phyloP scores from a whole-genome alignment of 1,140 invertebrate species.

The Hyphantria cunea region DNA sequence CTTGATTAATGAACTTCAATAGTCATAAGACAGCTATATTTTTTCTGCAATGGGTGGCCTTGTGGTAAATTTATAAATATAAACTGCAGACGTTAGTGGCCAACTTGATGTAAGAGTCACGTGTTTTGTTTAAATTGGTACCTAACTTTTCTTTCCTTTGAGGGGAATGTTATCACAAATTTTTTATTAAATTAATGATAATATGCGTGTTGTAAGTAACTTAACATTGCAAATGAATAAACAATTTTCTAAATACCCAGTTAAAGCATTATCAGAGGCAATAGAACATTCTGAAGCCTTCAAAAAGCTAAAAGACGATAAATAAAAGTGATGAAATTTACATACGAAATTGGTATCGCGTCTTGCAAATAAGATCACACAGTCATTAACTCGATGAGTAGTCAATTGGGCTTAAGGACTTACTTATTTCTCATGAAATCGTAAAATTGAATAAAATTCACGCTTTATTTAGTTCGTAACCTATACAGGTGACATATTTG shows the following conservation, averaged over 20 bases:
- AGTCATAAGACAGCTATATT: conserved; percentile 5
- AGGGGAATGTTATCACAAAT: too few relatives aligned
- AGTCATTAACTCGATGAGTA: conserved; percentile 28
- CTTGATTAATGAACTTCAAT: conserved; percentile 25
- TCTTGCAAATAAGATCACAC: conserved; percentile 26
- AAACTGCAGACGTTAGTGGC: not conserved
- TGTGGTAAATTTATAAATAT: conserved; percentile 6
- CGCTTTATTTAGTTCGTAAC: not conserved
- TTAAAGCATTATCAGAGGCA: too few relatives aligned
- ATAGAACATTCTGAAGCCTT: not conserved
- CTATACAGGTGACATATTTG: too few relatives aligned
- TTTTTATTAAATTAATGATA: too few relatives aligned
- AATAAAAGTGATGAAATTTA: conserved; percentile 16
- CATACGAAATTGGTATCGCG: conserved; percentile 8
- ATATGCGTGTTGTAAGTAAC: too few relatives aligned
- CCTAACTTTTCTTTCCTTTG: too few relatives aligned
- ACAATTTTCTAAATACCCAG: too few relatives aligned
- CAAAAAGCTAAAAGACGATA: not conserved
- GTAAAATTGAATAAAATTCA: conserved; percentile 2
- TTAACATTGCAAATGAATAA: too few relatives aligned
- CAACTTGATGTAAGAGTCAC: not conserved
- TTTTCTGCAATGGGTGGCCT: conserved; percentile 2
- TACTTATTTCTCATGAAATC: conserved; percentile 13
- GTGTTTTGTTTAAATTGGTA: too few relatives aligned
- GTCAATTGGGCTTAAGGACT: conserved; percentile 11